A percentile compares a stretch with the other conserved stretches of the same genome.
These are phyloP conservation scores for Caracal caracal DNA, from an alignment of 2,113 vertebrate species.

Conservation along the genomic window DNA sequence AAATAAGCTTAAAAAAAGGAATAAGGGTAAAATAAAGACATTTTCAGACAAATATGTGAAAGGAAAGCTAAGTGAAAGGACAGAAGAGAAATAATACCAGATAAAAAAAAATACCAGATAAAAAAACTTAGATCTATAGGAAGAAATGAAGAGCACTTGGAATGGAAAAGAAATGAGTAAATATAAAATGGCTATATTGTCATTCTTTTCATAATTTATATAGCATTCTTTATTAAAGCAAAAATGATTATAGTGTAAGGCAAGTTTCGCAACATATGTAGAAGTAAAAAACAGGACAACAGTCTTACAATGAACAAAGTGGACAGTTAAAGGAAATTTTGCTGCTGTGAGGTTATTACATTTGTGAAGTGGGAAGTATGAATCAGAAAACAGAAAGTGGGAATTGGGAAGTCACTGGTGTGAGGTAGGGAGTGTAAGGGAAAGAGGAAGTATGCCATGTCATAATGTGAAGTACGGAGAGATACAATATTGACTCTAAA, in stretches of 20 bases:
- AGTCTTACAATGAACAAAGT: not conserved
- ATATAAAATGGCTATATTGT: not conserved
- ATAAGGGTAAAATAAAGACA: not conserved
- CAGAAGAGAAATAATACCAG: not conserved
- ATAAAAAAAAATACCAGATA: not conserved
- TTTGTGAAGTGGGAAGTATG: not conserved
- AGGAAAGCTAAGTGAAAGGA: not conserved
- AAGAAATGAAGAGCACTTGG: not conserved
- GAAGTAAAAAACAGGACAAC: not conserved
- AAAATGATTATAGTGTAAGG: not conserved
- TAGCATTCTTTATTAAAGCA: not conserved
- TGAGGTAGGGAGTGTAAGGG: not conserved
- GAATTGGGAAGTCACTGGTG: not conserved
- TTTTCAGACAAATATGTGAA: slow-evolving; percentile 14
- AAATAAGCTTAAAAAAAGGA: not conserved
- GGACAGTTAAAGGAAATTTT: not conserved
- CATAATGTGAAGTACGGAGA: not conserved
- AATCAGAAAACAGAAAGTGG: not conserved
- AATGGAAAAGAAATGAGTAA: slow-evolving; percentile 4
- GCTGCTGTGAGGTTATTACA: not conserved
- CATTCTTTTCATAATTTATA: not conserved
- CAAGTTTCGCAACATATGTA: not conserved
- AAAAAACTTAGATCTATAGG: not conserved
- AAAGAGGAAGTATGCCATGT: not conserved
- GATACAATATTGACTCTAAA: not conserved